Evolutionary conservation across 92 coral and sea anemone species (phyloP).

Genomic region (Blastomussa wellsi): DNA sequence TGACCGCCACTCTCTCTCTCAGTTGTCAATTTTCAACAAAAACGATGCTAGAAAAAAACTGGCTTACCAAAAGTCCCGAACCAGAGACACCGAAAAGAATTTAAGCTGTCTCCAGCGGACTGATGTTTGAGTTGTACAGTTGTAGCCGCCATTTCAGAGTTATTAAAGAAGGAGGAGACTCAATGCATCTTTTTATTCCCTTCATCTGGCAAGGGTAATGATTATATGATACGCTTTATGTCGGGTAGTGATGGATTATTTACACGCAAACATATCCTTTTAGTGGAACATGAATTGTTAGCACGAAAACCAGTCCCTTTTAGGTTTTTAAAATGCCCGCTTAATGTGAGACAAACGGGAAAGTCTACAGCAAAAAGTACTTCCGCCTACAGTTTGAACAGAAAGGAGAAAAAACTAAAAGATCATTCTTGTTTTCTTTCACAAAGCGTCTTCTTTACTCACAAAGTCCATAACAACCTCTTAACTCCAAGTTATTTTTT

Average conservation of each 20-base stretch:
- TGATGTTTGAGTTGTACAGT: background rate
- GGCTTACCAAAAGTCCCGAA: too few relatives aligned
- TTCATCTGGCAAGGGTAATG: conserved; percentile 1
- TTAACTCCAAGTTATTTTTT: background rate
- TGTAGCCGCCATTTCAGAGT: background rate
- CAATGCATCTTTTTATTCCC: background rate
- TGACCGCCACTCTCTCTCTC: background rate
- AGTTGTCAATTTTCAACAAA: background rate
- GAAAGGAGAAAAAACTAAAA: background rate
- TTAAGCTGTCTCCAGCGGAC: background rate
- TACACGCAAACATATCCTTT: background rate
- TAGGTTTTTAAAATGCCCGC: background rate
- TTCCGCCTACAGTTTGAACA: background rate
- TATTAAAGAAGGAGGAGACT: conserved; percentile 16
- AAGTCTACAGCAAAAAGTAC: background rate
- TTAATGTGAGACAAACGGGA: background rate
- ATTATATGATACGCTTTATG: background rate
- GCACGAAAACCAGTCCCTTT: background rate
- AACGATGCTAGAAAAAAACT: background rate
- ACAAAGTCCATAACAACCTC: background rate
- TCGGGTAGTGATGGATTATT: background rate
- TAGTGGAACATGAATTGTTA: background rate
- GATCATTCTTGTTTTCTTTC: background rate
- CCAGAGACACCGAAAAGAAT: background rate
- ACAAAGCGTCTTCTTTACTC: background rate